These are phyloP conservation scores for Atethmia centrago DNA, from an alignment of 2,888 invertebrate genomes.

Conservation along the genomic window DNA sequence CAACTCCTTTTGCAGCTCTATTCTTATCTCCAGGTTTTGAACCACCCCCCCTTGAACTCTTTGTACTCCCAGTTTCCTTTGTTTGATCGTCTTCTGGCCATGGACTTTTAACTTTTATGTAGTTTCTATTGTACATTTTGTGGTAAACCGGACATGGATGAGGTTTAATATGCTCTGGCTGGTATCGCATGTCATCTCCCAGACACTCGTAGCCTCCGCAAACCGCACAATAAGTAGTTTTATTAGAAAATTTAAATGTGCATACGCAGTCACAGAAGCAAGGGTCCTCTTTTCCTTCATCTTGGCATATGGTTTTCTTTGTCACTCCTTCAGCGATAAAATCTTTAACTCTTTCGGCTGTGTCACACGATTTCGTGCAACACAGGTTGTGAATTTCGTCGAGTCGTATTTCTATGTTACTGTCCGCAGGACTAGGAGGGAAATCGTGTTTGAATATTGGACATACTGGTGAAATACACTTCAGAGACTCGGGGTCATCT, in stretches of 20 bases:
- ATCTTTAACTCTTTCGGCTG: conserved; percentile 83
- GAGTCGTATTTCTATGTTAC: conserved; percentile 78
- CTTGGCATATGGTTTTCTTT: conserved; percentile 69
- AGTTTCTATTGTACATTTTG: conserved; percentile 83
- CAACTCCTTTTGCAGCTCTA: conserved; percentile 67
- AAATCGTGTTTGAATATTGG: conserved; percentile 59
- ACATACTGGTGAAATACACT: conserved; percentile 73
- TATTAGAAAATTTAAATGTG: conserved; percentile 80
- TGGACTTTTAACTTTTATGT: conserved; percentile 77
- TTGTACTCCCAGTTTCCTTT: conserved; percentile 70
- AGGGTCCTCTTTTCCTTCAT: conserved; percentile 71
- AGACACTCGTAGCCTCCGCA: conserved; percentile 87
- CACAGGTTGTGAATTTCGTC: conserved; percentile 83
- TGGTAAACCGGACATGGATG: conserved; percentile 87
- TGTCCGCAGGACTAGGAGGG: conserved; percentile 84
- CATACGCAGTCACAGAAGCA: conserved; percentile 87
- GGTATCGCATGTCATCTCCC: conserved; percentile 80
- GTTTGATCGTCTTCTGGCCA: conserved; percentile 78
- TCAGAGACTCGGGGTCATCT: conserved; percentile 43
- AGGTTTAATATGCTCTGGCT: conserved; percentile 81
- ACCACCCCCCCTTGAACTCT: conserved; percentile 71
- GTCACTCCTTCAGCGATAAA: conserved; percentile 78
- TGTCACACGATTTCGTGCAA: conserved; percentile 81
- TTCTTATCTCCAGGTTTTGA: conserved; percentile 63
- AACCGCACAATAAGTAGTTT: conserved; percentile 85